Evolutionary conservation across 2,888 invertebrate genomes (phyloP), one percentile per base, ranked within the genome.

Genomic region (Hydroisotoma schaefferi): DNA sequence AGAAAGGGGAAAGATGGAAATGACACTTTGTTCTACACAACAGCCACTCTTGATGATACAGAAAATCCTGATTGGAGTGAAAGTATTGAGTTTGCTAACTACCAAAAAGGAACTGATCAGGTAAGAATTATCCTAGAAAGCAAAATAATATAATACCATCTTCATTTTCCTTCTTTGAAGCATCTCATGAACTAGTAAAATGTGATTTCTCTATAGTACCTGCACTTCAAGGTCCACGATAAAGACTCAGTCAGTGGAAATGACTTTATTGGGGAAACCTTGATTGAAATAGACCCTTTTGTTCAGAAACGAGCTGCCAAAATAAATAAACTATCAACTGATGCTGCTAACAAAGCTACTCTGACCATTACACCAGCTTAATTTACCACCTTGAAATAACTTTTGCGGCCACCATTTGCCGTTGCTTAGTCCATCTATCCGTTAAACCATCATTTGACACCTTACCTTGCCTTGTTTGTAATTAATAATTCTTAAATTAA

Each of bases 61-160:
- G 68, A 68, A 43, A 65, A 63, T 49, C 59, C 59, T 5, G 65
- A 63, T 22, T 68, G 65, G 65, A 40, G 25, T 46, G 63, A 65
- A 33, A 65, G 55, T 10, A 61, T 68, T 25, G 65, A 63, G 27
- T 68, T 68, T 33, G 40, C 54, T 18, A 68, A 68, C 29, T 68
- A 65, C 43, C 63, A 63, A 52, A 63, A 63, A 47, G 63, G 63
- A 43, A 59, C 59, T 18, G 55, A 55, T 28, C 29, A 56, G 53
- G 63, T 66, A 55, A 40, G 38, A n/a, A 44, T 40, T 12, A 15
- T 25, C n/a, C 26, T 55, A 15, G 23, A 5, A 22, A 26, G 5
- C 22, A 8, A 26, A 26, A 48, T 15, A 48, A 52, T 28, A 38
- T 47, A 46, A 6, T 28, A 26, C 20, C 27, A 54, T n/a, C 26